Evolutionary conservation across 2,113 vertebrate species (phyloP).

Genomic region (Numida meleagris): DNA sequence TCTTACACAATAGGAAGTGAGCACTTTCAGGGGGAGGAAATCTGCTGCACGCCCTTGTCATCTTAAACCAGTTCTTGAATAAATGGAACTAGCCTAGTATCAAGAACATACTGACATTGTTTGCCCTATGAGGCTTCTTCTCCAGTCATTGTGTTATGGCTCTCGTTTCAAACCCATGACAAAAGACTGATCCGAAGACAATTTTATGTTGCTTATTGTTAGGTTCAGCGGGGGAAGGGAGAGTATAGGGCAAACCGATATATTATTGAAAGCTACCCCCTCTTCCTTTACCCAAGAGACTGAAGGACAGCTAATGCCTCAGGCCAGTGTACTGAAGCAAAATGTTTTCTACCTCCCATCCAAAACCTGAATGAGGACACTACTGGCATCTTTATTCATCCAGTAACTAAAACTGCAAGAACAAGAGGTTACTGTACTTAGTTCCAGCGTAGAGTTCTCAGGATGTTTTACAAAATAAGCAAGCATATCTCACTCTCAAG

Average conservation of each 20-base stretch:
- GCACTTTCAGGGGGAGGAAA: neutral
- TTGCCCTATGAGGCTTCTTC: neutral
- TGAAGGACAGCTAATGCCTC: neutral
- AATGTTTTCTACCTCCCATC: neutral
- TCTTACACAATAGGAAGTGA: neutral
- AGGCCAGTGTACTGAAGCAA: neutral
- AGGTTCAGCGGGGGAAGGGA: neutral
- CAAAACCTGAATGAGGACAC: neutral
- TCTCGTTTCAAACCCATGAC: neutral
- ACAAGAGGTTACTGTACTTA: neutral
- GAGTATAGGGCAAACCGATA: neutral
- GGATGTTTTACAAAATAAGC: neutral
- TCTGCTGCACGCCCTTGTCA: neutral
- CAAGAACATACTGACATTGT: neutral
- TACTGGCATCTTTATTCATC: neutral
- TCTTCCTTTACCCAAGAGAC: constrained; percentile 9
- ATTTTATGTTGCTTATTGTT: neutral
- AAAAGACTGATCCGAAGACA: neutral
- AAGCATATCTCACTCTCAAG: neutral
- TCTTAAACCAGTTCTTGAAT: neutral
- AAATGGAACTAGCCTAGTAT: neutral
- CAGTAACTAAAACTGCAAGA: neutral
- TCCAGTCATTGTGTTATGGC: neutral
- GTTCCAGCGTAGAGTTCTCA: neutral
- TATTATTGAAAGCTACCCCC: neutral